Evolutionary conservation across 2,888 invertebrate species (phyloP), one percentile per base, ranked within the genome.

Genomic region (Tolmerus cingulatus): DNA sequence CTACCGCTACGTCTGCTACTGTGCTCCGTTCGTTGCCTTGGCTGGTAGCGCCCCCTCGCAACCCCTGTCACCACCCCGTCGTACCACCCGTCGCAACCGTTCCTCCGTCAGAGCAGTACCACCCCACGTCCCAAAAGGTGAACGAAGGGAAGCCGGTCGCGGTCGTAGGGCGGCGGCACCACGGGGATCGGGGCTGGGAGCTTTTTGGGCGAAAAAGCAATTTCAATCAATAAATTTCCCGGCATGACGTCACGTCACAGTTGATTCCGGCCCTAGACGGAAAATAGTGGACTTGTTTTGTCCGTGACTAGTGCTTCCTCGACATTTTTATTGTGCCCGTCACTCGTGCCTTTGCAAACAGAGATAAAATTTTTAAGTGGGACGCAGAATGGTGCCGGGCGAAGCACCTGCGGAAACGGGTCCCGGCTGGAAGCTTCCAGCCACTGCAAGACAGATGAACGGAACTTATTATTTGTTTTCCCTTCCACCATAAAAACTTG

Each of bases 271-370:
- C 74, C 74, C 87, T 79, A 79, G 81, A 79, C 79, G 51, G 51
- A 84, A 78, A 77, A 55, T 76, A 57, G 84, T 78, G 77, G 19
- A 87, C 77, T 77, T 55, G 55, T 81, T 81, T 55, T 81, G 5
- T 16, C 40, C 57, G 40, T 86, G 34, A 8, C 77, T 88, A 74
- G 84, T 66, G 84, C 40, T 66, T 74, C 66, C 51, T 30, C n/a
- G 51, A 55, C 27, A 37, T 81, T 81, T 34, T 81, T 81, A 81
- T 81, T 81, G 81, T 90, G 89, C 89, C 89, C 89, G 88, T 89
- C 90, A 89, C 23, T 27, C 87, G 89, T 88, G 88, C 90, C 90
- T 90, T 90, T 91, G 90, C 91, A 90, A 89, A 90, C 34, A 76
- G 51, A 81, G 81, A 55, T 81, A 81, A 55, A 81, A 34, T 81